Base-by-base conservation (phyloP, 2,113 vertebrate genomes). In the Myxocyprinus asiaticus region DNA sequence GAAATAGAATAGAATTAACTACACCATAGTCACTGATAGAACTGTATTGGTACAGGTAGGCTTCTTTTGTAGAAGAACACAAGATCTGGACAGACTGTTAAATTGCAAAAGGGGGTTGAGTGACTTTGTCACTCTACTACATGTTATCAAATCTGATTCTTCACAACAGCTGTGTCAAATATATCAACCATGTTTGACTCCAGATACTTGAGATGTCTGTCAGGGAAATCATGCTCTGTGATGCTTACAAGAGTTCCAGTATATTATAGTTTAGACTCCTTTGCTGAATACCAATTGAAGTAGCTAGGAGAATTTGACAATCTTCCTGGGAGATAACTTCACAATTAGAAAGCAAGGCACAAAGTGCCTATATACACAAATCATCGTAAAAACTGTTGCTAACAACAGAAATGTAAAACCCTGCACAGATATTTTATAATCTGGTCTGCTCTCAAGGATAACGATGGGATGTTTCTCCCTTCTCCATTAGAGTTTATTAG, bases 331-430 rank as follows among this genome's bases (percentile, higher is more conserved):
- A 43, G 7, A 47, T 80, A 66, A 80, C 74, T 66, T 67, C 78
- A 74, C 62, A 80, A 67, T 80, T 73, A 67, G 17, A 80, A 80
- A 74, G 62, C 69, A 67, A 55, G 45, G 43, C 78, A 50, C 62
- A 65, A 47, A 43, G 44, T 42, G 17, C 42, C 50, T 8, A 51
- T n/a, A 48, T 33, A 15, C 14, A 74, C 71, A 66, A 73, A 80
- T 74, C 51, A 67, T 8, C 22, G 3, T 22, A 6, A 59, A 80
- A 58, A 66, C 51, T 14, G 4, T 42, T 7, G 4, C 22, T 33
- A 56, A 74, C 62, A 74, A 50, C 3, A 33, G 17, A 48, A 58
- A 58, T 2, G 47, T 72, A 62, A 70, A 70, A 14, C 5, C 51
- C 15, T 0, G 14, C 50, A 44, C 9, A 33, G 15, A 17, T 53